Conservation (phyloP, 2,888 invertebrate species). For the Acleris laterana region DNA sequence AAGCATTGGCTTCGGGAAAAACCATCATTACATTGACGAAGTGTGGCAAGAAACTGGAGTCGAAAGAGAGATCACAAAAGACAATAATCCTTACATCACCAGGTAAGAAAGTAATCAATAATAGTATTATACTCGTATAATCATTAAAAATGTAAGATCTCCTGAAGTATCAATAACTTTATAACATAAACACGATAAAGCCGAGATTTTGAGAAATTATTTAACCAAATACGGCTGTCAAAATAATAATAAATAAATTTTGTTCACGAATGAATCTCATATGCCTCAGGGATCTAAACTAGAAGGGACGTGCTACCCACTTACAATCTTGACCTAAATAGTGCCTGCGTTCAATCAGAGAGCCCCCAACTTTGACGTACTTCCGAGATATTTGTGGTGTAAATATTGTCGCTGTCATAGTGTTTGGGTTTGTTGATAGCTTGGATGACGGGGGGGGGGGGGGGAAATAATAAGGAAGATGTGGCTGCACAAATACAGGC, state of each 20-base stretch:
- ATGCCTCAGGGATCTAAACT: background rate
- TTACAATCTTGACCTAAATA: constrained; percentile 17
- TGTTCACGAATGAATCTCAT: background rate
- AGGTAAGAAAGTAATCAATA: too few relatives aligned
- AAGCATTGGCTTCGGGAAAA: too few relatives aligned
- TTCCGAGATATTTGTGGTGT: background rate
- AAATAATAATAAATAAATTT: background rate
- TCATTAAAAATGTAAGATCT: too few relatives aligned
- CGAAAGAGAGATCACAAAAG: too few relatives aligned
- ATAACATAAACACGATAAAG: too few relatives aligned
- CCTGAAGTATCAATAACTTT: too few relatives aligned
- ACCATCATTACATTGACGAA: too few relatives aligned
- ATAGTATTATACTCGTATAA: too few relatives aligned
- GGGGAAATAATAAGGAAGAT: constrained; percentile 1
- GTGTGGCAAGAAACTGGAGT: too few relatives aligned
- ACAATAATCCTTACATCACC: too few relatives aligned
- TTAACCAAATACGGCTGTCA: background rate
- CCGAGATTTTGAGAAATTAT: too few relatives aligned
- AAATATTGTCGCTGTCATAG: constrained; percentile 1
- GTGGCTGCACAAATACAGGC: background rate
- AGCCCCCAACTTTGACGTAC: background rate
- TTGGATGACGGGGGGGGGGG: background rate
- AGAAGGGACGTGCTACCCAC: constrained; percentile 4
- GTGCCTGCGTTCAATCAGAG: constrained; percentile 3
- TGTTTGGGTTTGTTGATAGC: constrained; percentile 11